Evolutionary conservation across 2,797 vertebrate species (phyloP).

Genomic region (Eleutherodactylus coqui): DNA sequence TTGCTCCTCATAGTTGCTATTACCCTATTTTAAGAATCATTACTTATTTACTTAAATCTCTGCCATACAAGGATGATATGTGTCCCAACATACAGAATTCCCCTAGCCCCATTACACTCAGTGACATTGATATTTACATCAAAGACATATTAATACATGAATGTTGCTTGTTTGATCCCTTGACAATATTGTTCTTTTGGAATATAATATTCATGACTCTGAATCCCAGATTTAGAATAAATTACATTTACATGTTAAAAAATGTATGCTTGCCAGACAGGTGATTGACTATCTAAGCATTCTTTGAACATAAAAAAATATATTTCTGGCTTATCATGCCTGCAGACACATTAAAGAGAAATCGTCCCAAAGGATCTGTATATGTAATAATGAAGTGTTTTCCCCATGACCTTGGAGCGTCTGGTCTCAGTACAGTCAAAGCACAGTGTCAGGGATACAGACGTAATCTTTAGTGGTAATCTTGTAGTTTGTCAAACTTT

Average conservation of each 20-base stretch:
- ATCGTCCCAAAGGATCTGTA: neutral
- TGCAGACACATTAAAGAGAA: slow-evolving; percentile 5
- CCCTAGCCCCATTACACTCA: neutral
- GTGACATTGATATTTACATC: neutral
- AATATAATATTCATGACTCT: neutral
- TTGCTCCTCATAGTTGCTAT: too few species aligned
- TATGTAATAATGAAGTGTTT: neutral
- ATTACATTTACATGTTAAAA: slow-evolving; percentile 12
- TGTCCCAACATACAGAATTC: neutral
- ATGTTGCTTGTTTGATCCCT: slow-evolving; percentile 9
- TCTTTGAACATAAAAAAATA: neutral
- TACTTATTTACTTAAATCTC: neutral
- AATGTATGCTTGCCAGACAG: neutral
- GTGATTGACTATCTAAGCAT: neutral
- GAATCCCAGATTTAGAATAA: slow-evolving; percentile 3
- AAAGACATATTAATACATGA: neutral
- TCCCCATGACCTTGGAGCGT: neutral
- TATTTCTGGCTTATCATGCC: neutral
- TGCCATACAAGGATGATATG: neutral
- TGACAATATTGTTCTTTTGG: slow-evolving; percentile 17
- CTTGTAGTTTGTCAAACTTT: neutral
- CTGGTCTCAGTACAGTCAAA: neutral
- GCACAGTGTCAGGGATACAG: neutral
- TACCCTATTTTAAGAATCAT: neutral
- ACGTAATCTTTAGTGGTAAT: neutral